A percentile compares a stretch with the other conserved stretches of the same genome.
Evolutionary conservation across 2,888 invertebrate genomes (phyloP).

Genomic region (Sturmia bella): DNA sequence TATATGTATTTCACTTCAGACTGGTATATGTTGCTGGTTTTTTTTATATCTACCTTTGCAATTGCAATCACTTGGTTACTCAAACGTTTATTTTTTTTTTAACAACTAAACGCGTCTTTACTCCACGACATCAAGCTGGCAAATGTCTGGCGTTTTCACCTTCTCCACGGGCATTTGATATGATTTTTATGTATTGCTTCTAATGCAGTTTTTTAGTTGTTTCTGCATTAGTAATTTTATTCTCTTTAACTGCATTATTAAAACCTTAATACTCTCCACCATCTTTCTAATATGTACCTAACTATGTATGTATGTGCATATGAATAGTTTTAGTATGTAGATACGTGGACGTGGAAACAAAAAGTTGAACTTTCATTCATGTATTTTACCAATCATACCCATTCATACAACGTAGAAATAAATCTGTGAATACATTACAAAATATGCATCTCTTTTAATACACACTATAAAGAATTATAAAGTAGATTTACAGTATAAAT

Average conservation of each 20-base stretch:
- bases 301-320: not conserved
- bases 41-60: not conserved
- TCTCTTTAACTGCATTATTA: constrained; percentile 26
- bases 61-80: not conserved
- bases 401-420: constrained; percentile 5
- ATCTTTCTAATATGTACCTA: constrained; percentile 2
- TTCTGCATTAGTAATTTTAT: constrained; percentile 13
- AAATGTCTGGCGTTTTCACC: constrained; percentile 63
- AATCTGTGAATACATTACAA: no score
- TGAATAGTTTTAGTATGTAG: not conserved
- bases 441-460: not conserved
- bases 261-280: constrained; percentile 1
- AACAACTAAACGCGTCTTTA: constrained; percentile 49
- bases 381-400: constrained; percentile 10
- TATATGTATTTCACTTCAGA: no score
- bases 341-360: constrained; percentile 12
- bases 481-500: not conserved
- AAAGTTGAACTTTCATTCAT: not conserved
- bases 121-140: constrained; percentile 62
- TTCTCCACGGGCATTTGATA: constrained; percentile 47
- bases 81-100: constrained; percentile 6
- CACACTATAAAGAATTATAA: not conserved
- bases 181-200: constrained; percentile 46
- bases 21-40: not conserved
- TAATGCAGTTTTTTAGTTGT: constrained; percentile 45